Conservation (phyloP, 2,113 vertebrate species). For the Prunella himalayana region DNA sequence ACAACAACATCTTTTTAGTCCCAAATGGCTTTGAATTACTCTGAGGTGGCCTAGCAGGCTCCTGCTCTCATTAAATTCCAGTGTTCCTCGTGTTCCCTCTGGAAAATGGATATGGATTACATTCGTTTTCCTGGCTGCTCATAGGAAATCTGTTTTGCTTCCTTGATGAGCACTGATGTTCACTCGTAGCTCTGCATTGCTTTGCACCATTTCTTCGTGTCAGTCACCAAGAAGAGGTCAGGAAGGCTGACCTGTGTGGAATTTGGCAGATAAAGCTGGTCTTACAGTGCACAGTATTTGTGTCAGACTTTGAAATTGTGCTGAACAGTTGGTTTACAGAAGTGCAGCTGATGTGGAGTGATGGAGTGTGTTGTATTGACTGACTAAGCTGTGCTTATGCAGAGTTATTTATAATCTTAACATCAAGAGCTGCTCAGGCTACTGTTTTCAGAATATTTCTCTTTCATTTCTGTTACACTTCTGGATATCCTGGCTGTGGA, state of each 20-base stretch:
- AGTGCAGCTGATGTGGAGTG: background rate
- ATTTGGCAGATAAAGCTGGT: slow-evolving; percentile 6
- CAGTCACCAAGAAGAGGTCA: background rate
- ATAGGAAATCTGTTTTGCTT: background rate
- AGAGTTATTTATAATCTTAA: background rate
- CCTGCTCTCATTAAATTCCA: background rate
- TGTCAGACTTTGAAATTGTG: background rate
- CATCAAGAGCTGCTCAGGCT: background rate
- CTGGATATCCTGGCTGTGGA: background rate
- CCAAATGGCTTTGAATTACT: background rate
- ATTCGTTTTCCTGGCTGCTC: background rate
- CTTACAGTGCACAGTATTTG: background rate
- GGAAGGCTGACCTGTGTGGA: background rate
- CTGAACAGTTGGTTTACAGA: background rate
- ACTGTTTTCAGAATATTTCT: background rate
- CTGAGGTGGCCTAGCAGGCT: background rate
- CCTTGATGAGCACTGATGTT: background rate
- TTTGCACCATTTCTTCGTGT: background rate
- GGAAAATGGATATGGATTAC: background rate
- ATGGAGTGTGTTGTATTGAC: background rate
- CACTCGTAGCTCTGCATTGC: background rate
- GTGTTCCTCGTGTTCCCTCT: background rate
- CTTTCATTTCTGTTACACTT: background rate
- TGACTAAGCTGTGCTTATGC: background rate
- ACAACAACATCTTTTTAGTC: background rate